Evolutionary conservation across 2,888 invertebrate species (phyloP).

Genomic region (Alitta virens): DNA sequence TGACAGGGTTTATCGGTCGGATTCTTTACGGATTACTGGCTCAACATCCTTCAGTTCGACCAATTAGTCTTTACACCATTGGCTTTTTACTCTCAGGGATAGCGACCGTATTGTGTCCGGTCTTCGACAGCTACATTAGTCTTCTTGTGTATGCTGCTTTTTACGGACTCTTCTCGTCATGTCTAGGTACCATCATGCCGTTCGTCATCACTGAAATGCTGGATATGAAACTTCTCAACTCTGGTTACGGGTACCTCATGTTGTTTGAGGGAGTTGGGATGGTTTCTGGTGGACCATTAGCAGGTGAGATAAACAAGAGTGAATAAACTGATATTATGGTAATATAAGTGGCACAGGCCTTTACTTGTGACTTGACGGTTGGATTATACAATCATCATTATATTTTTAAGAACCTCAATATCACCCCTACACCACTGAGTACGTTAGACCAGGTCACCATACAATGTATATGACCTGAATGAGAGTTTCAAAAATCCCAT

Average conservation of each 20-base stretch:
- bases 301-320: too few relatives aligned
- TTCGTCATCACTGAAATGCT: constrained; percentile 31
- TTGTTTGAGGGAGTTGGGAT: constrained; percentile 35
- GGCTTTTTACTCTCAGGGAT: constrained; percentile 32
- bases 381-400: too few relatives aligned
- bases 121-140: constrained; percentile 23
- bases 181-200: constrained; percentile 33
- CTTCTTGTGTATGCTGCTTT: constrained; percentile 27
- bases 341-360: too few relatives aligned
- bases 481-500: too few relatives aligned
- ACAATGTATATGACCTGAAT: too few relatives aligned
- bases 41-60: constrained; percentile 24
- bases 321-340: too few relatives aligned
- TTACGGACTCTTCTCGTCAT: constrained; percentile 35
- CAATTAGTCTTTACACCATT: constrained; percentile 27
- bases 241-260: constrained; percentile 35
- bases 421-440: too few relatives aligned
- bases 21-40: constrained; percentile 31
- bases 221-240: constrained; percentile 31
- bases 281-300: constrained; percentile 35
- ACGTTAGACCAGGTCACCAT: too few relatives aligned
- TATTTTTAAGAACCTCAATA: too few relatives aligned
- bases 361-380: too few relatives aligned
- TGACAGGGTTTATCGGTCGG: constrained; percentile 35
- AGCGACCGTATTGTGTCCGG: constrained; percentile 27